phyloP scores from a whole-genome alignment of 2,888 invertebrate genomes.

The Melangyna quadrimaculata region DNA sequence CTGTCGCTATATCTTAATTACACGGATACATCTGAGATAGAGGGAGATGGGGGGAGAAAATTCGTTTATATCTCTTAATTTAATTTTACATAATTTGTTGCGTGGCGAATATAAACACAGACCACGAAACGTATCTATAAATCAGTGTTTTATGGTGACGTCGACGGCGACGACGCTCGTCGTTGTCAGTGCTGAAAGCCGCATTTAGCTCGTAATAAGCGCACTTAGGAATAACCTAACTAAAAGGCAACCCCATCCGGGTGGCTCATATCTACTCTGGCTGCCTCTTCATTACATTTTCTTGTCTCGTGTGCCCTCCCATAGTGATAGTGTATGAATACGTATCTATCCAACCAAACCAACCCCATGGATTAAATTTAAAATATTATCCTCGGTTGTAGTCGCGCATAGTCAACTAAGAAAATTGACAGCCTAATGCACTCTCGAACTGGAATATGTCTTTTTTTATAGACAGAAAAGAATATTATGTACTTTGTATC shows the following conservation, averaged over 20 bases:
- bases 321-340: background rate
- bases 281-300: constrained; percentile 6
- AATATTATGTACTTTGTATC: constrained; percentile 34
- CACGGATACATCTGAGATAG: no score
- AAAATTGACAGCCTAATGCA: constrained; percentile 60
- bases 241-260: constrained; percentile 60
- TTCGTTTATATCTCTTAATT: constrained; percentile 67
- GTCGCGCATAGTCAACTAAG: constrained; percentile 23
- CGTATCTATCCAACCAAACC: background rate
- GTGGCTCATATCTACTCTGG: background rate
- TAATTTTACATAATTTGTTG: constrained; percentile 63
- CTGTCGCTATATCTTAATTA: background rate
- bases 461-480: background rate
- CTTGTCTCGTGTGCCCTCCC: background rate
- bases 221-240: constrained; percentile 43
- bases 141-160: constrained; percentile 64
- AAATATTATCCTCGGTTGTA: constrained; percentile 32
- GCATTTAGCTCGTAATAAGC: constrained; percentile 67
- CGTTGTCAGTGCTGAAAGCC: constrained; percentile 56
- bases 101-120: constrained; percentile 65
- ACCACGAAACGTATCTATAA: constrained; percentile 54
- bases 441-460: constrained; percentile 13
- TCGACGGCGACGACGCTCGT: no score
- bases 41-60: background rate
- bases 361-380: constrained; percentile 55